phyloP scores from a whole-genome alignment of 1,140 invertebrate genomes.

The Atopsyche davidsoni region DNA sequence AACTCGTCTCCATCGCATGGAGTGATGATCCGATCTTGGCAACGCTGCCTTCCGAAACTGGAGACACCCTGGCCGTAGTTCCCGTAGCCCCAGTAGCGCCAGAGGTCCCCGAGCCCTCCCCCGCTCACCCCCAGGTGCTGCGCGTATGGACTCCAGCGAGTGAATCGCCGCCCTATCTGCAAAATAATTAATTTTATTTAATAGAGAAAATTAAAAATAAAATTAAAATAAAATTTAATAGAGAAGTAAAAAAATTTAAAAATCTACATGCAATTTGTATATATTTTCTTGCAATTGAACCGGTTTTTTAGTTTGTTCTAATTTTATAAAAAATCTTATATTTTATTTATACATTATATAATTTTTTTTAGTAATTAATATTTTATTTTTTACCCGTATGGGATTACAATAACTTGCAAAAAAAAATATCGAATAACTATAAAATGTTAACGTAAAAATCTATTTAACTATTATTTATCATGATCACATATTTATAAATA shows the following conservation, averaged over 20 bases:
- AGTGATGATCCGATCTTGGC: constrained; percentile 66
- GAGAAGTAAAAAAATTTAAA: no score
- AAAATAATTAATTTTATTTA: background rate
- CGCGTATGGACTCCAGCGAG: constrained; percentile 40
- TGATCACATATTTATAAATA: no score
- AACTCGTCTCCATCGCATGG: constrained; percentile 79
- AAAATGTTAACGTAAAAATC: no score
- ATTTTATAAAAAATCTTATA: no score
- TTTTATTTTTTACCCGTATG: no score
- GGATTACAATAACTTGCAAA: no score
- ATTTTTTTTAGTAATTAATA: no score
- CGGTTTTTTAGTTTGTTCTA: no score
- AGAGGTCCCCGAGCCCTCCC: constrained; percentile 16
- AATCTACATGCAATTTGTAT: background rate
- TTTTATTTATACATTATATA: no score
- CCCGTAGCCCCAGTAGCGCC: constrained; percentile 43
- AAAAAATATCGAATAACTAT: no score
- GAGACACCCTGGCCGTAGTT: constrained; percentile 34
- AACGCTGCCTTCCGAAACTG: constrained; percentile 46
- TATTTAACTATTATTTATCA: no score
- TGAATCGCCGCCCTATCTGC: constrained; percentile 23
- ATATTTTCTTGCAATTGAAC: background rate
- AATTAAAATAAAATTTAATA: no score
- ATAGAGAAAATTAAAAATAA: background rate
- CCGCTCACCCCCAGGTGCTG: constrained; percentile 33